These are phyloP conservation scores for Mus spretus DNA, from an alignment of 2,797 vertebrate genomes.

Conservation along the genomic window DNA sequence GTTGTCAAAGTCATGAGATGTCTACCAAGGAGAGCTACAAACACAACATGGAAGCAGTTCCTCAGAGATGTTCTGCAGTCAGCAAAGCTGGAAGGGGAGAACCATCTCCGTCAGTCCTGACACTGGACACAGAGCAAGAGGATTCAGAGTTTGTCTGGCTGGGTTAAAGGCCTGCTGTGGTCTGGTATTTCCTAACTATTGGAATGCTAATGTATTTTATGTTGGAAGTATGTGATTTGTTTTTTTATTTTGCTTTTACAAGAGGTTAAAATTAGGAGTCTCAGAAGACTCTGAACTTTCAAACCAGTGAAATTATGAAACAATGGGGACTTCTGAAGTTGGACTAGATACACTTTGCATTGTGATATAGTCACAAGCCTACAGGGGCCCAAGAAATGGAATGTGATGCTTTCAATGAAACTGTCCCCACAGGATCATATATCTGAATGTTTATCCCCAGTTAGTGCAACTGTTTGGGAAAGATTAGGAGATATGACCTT, in stretches of 20 bases:
- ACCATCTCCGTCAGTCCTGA: background rate
- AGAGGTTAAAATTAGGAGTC: background rate
- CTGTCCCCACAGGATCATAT: background rate
- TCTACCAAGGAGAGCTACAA: background rate
- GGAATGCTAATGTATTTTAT: background rate
- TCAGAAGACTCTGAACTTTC: background rate
- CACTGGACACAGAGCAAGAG: too few species aligned
- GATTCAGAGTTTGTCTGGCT: background rate
- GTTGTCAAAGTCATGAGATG: background rate
- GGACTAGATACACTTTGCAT: background rate
- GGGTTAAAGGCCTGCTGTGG: background rate
- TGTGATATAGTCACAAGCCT: background rate
- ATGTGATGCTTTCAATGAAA: background rate
- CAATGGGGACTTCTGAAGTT: background rate
- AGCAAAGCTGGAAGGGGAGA: background rate
- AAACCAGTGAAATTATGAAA: background rate
- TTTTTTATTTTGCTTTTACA: background rate
- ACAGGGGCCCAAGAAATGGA: background rate
- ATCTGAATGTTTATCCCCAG: background rate
- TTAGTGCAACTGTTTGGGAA: background rate
- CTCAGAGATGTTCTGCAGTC: background rate
- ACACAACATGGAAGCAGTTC: background rate
- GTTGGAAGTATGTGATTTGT: background rate
- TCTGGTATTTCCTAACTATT: background rate
- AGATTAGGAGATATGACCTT: background rate